Evolutionary conservation across 2,113 vertebrate genomes (phyloP).

Genomic region (Coturnix japonica): DNA sequence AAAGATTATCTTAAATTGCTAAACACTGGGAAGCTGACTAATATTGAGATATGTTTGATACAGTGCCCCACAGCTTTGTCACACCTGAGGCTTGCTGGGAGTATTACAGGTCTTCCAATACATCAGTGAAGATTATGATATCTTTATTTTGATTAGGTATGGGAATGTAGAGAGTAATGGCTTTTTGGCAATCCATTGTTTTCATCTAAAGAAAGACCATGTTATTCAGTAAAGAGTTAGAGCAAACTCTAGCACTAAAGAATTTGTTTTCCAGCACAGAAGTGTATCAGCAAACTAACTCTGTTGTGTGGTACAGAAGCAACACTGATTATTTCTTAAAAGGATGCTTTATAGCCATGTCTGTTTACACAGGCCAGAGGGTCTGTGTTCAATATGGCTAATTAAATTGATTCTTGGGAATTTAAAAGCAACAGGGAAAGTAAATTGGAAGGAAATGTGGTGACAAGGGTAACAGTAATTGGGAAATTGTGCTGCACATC

Average conservation of each 20-base stretch:
- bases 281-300: not conserved
- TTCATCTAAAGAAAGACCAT: not conserved
- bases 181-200: not conserved
- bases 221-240: not conserved
- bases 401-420: not conserved
- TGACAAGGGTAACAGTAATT: not conserved
- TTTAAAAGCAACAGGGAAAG: not conserved
- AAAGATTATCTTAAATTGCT: not conserved
- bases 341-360: not conserved
- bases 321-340: not conserved
- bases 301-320: not conserved
- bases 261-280: not conserved
- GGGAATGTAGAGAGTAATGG: not conserved
- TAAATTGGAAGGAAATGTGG: not conserved
- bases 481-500: not conserved
- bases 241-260: not conserved
- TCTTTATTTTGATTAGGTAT: not conserved
- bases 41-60: not conserved
- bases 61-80: not conserved
- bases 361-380: not conserved
- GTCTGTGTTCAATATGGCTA: not conserved
- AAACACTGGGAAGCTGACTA: not conserved
- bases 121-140: not conserved
- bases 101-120: not conserved
- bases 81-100: not conserved